Conservation (phyloP, 2,113 vertebrate species). For the Pseudonaja textilis region DNA sequence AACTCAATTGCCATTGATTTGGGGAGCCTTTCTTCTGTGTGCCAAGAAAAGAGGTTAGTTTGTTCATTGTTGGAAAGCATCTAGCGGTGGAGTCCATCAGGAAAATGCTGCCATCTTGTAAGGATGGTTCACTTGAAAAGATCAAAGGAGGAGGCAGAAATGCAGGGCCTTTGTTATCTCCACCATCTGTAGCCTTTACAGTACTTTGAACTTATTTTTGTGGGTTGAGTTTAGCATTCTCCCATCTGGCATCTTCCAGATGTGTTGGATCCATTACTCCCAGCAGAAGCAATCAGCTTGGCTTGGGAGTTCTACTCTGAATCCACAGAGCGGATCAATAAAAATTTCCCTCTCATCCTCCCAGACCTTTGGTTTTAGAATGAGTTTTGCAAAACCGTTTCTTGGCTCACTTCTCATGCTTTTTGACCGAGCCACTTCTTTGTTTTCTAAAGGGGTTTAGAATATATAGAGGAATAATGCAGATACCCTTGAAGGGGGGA, state of each 20-base stretch:
- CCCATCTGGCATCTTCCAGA: constrained; percentile 3
- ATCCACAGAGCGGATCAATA: neutral
- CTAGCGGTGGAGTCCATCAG: constrained; percentile 32
- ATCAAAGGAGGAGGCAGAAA: constrained; percentile 5
- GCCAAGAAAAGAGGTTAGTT: constrained; percentile 50
- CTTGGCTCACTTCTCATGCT: neutral
- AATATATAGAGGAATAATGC: neutral
- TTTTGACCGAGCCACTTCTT: no score
- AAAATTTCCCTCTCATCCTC: neutral
- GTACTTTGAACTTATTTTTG: neutral
- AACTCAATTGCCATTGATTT: constrained; percentile 60
- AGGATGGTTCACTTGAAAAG: neutral
- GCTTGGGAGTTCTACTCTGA: neutral
- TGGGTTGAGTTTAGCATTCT: constrained; percentile 15
- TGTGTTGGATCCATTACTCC: neutral
- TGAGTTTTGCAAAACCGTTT: neutral
- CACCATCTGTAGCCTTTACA: neutral
- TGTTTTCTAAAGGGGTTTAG: neutral
- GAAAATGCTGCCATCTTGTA: constrained; percentile 38
- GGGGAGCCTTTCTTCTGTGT: constrained; percentile 36
- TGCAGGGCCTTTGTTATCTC: constrained; percentile 22
- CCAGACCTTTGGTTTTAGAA: neutral
- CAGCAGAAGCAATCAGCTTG: neutral
- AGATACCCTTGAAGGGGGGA: neutral
- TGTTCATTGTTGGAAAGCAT: constrained; percentile 56